phyloP scores from a whole-genome alignment of 2,113 vertebrate species.

The Gobio gobio region DNA sequence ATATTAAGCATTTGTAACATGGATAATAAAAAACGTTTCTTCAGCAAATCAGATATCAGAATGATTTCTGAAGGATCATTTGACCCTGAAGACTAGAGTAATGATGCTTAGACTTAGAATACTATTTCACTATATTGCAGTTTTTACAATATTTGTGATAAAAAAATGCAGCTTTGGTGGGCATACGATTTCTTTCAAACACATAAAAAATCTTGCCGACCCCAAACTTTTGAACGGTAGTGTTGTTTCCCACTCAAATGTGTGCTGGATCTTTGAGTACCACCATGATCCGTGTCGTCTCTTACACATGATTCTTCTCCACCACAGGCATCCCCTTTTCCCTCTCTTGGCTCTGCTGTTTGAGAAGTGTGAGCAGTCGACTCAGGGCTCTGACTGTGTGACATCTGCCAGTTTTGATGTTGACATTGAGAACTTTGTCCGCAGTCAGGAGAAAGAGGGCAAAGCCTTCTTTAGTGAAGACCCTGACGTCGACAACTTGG shows the following conservation, averaged over 20 bases:
- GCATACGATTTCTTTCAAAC: neutral
- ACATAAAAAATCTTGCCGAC: neutral
- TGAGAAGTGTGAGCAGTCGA: slow-evolving; percentile 97
- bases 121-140: neutral
- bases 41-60: neutral
- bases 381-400: slow-evolving; percentile 94
- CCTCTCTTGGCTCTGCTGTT: slow-evolving; percentile 94
- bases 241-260: neutral
- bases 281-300: neutral
- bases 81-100: neutral
- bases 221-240: neutral
- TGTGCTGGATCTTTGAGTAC: neutral
- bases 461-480: slow-evolving; percentile 98
- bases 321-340: slow-evolving; percentile 90
- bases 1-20: neutral
- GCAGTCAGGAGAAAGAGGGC: slow-evolving; percentile 93
- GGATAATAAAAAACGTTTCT: neutral
- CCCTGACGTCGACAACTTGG: slow-evolving; percentile 95
- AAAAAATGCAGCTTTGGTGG: neutral
- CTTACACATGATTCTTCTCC: slow-evolving; percentile 10
- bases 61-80: neutral
- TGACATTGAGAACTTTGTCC: slow-evolving; percentile 96
- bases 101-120: neutral
- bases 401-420: slow-evolving; percentile 96
- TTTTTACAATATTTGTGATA: neutral